phyloP scores from a whole-genome alignment of 2,797 vertebrate species.

The Siniperca obscura region DNA sequence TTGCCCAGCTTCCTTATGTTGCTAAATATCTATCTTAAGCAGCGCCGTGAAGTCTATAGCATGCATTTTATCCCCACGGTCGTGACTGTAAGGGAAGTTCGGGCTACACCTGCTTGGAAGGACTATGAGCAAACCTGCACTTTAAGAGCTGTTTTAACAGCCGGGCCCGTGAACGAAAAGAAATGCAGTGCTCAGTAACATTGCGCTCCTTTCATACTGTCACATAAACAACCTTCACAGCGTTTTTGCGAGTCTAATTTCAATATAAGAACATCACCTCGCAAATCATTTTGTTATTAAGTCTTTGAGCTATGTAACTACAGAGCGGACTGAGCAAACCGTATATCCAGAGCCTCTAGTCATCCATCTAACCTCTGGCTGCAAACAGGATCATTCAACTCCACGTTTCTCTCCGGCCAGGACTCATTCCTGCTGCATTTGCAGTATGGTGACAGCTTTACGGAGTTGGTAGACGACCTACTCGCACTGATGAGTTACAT shows the following conservation, averaged over 20 bases:
- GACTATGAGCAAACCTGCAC: slow-evolving; percentile 16
- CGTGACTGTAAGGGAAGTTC: slow-evolving; percentile 50
- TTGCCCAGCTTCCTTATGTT: neutral
- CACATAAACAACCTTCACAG: slow-evolving; percentile 45
- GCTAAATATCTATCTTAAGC: neutral
- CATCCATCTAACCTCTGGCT: slow-evolving; percentile 31
- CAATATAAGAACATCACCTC: neutral
- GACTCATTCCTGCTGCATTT: slow-evolving; percentile 81
- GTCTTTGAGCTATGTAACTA: slow-evolving; percentile 26
- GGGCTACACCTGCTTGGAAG: slow-evolving; percentile 54
- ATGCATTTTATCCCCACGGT: neutral
- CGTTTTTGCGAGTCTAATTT: neutral
- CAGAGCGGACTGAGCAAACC: neutral
- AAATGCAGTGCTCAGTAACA: slow-evolving; percentile 10
- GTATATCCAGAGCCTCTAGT: neutral
- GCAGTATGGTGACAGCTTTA: slow-evolving; percentile 84
- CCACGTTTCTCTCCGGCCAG: slow-evolving; percentile 67
- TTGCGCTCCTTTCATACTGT: neutral
- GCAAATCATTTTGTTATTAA: slow-evolving; percentile 25
- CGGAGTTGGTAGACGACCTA: slow-evolving; percentile 76
- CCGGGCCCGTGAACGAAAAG: slow-evolving; percentile 42
- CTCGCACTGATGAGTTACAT: slow-evolving; percentile 76
- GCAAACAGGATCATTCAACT: slow-evolving; percentile 54
- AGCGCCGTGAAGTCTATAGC: neutral
- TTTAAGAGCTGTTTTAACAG: slow-evolving; percentile 27